Conservation (phyloP, 2,113 vertebrate genomes). For the Oryzias melastigma region DNA sequence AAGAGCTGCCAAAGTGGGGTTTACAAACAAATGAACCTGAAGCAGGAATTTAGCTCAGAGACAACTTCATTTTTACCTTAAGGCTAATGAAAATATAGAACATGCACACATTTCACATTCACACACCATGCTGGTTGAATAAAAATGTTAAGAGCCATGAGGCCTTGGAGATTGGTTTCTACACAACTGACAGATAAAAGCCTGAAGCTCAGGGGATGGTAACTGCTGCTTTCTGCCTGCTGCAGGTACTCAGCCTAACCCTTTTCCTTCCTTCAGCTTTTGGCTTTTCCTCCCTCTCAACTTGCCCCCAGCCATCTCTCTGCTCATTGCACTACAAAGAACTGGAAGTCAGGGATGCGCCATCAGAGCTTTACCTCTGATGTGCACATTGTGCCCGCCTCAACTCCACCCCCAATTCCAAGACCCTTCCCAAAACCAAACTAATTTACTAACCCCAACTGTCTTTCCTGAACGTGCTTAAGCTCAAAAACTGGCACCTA, state of each 20-base stretch:
- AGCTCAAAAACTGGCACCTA: slow-evolving; percentile 46
- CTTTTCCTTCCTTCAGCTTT: slow-evolving; percentile 31
- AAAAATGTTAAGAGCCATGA: slow-evolving; percentile 25
- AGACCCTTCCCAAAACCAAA: slow-evolving; percentile 27
- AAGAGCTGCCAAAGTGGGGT: background rate
- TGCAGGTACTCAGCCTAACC: slow-evolving; percentile 53
- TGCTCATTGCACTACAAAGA: slow-evolving; percentile 78
- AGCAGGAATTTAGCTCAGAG: background rate
- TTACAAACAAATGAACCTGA: background rate
- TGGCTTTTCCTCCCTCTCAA: slow-evolving; percentile 9
- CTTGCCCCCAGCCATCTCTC: slow-evolving; percentile 38
- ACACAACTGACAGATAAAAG: slow-evolving; percentile 65
- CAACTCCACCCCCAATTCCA: background rate
- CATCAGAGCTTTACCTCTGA: slow-evolving; percentile 61
- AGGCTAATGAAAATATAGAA: slow-evolving; percentile 3
- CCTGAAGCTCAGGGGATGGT: slow-evolving; percentile 49
- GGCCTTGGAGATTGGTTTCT: slow-evolving; percentile 48
- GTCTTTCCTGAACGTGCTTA: slow-evolving; percentile 27
- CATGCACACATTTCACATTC: slow-evolving; percentile 2
- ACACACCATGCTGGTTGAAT: slow-evolving; percentile 14
- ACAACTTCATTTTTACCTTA: background rate
- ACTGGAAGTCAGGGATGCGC: slow-evolving; percentile 52
- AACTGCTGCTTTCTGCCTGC: slow-evolving; percentile 62
- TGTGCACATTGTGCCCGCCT: slow-evolving; percentile 32
- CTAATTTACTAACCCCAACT: slow-evolving; percentile 19